Percentiles rank a stretch among this genome's conserved stretches.
These are phyloP conservation scores for Crotalus tigris DNA, from an alignment of 2,113 vertebrate genomes.

Conservation along the genomic window DNA sequence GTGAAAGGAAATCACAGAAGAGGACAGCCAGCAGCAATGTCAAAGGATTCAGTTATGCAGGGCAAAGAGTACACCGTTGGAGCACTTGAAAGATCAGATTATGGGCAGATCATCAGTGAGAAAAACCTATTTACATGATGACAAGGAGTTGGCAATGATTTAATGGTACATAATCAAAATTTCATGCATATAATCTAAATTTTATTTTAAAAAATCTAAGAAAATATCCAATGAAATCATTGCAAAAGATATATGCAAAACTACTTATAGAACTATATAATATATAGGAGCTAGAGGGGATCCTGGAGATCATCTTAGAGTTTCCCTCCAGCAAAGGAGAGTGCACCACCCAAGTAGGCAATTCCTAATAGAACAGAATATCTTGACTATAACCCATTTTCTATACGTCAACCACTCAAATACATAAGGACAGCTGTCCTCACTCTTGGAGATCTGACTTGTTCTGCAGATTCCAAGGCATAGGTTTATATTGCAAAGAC, in stretches of 20 bases:
- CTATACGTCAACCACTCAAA: not conserved
- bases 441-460: not conserved
- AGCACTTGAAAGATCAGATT: no score
- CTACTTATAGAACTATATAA: not conserved
- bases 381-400: not conserved
- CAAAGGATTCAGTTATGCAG: no score
- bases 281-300: not conserved
- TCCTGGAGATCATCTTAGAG: not conserved
- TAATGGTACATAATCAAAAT: not conserved
- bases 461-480: not conserved
- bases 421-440: not conserved
- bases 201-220: no score
- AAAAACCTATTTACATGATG: not conserved
- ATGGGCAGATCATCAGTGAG: no score
- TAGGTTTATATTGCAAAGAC: not conserved
- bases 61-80: no score
- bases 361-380: not conserved
- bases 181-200: not conserved
- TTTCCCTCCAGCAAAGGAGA: not conserved
- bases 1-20: no score
- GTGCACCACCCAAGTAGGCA: not conserved
- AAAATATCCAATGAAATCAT: not conserved
- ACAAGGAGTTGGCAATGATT: no score
- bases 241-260: not conserved
- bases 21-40: no score